Base-by-base conservation (phyloP, 2,797 vertebrate genomes). In the Propithecus perrieri region DNA sequence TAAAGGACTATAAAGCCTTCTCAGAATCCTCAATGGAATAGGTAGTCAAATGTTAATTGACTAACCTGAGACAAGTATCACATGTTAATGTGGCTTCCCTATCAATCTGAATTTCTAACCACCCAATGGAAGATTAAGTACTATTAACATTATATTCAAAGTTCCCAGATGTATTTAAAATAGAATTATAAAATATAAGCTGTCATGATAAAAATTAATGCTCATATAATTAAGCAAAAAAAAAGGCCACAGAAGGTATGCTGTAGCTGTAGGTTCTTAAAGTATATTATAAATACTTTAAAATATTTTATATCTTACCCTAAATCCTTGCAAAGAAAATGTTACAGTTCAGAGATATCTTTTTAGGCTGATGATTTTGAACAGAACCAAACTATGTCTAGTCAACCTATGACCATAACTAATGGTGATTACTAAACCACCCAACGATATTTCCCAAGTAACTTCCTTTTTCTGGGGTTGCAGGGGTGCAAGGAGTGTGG, bases 321-420 rank as follows among this genome's bases (percentile, higher is more conserved):
- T 75, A 81, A 92, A 96, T 69, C 74, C 24, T 94, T 93, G 18
- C n/a, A 65, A 88, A 88, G 57, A 80, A 83, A 71, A 84, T 67
- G 5, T 59, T 91, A 61, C 3, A 55, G 30, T 61, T 96, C 55
- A 96, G 12, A 35, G 43, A 12, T 63, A 65, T 75, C 48, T 75
- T 94, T 88, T 78, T 26, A 85, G 72, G 69, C 9, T 72, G 24
- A 57, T 22, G 8, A 67, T 87, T 91, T 50, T 85, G 14, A 95
- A 80, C 10, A 85, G 53, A 85, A 65, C 50, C n/a, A 80, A 46
- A 61, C 48, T 41, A 76, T 46, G 35, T 15, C 12, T 14, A 88
- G 35, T 75, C 17, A 90, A 55, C 8, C 50, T 85, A 91, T 41
- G n/a, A 88, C 38, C 46, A 84, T 80, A 61, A 72, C 61, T 91